phyloP scores from a whole-genome alignment of 2,797 vertebrate species.

The Aphelocoma californica region DNA sequence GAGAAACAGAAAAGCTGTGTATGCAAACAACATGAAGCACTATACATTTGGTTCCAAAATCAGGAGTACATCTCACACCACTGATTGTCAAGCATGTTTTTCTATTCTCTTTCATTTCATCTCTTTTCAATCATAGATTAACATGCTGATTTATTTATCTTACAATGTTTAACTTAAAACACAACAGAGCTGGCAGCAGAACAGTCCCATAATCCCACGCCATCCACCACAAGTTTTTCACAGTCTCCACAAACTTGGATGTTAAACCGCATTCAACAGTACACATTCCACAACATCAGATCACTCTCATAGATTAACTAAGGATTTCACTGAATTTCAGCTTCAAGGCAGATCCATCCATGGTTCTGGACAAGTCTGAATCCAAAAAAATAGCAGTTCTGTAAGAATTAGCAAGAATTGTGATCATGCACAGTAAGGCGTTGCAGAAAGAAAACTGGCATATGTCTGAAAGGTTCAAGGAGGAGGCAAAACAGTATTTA shows the following conservation, averaged over 20 bases:
- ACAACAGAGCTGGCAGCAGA: slow-evolving; percentile 26
- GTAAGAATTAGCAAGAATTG: background rate
- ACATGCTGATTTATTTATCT: slow-evolving; percentile 38
- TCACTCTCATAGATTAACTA: background rate
- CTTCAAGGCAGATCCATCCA: background rate
- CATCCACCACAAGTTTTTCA: slow-evolving; percentile 16
- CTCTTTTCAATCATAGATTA: slow-evolving; percentile 35
- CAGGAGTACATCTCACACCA: background rate
- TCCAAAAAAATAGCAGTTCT: background rate
- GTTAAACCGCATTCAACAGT: background rate
- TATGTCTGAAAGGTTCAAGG: background rate
- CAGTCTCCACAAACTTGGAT: background rate
- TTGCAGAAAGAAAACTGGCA: background rate
- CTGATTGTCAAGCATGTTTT: background rate
- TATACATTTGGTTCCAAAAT: background rate
- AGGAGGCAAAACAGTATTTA: background rate
- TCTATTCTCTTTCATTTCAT: background rate
- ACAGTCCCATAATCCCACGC: background rate
- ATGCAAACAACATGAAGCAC: background rate
- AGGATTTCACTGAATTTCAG: background rate
- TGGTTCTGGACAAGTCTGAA: background rate
- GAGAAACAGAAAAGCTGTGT: background rate
- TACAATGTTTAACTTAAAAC: slow-evolving; percentile 3
- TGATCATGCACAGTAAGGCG: background rate
- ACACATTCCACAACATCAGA: background rate